Percentiles rank a stretch among this genome's conserved stretches.
These are phyloP conservation scores for Brassicogethes aeneus DNA, from an alignment of 2,888 invertebrate species.

Conservation along the genomic window DNA sequence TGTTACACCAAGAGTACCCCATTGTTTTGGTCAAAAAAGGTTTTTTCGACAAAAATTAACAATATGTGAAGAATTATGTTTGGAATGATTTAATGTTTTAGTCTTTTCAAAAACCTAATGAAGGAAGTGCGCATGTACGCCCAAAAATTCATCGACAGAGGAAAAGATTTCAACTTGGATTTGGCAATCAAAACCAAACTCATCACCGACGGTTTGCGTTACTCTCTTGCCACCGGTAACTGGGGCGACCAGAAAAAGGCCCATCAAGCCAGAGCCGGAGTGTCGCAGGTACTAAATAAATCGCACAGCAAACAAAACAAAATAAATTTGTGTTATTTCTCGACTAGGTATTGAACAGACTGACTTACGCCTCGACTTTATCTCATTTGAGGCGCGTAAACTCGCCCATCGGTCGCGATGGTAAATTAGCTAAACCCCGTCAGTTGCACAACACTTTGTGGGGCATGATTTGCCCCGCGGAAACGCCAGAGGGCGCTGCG, in stretches of 20 bases:
- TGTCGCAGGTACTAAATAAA: slow-evolving; percentile 77
- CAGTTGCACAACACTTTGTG: slow-evolving; percentile 98
- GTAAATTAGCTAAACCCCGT: slow-evolving; percentile 96
- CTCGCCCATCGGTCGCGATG: slow-evolving; percentile 98
- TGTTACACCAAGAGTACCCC: too few species aligned
- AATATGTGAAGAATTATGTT: too few species aligned
- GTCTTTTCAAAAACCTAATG: slow-evolving; percentile 86
- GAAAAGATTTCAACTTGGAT: slow-evolving; percentile 97
- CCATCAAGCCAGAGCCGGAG: slow-evolving; percentile 95
- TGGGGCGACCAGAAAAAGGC: slow-evolving; percentile 99
- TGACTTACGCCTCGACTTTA: slow-evolving; percentile 97
- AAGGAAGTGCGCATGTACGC: slow-evolving; percentile 98
- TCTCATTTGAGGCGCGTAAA: slow-evolving; percentile 97
- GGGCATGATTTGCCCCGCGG: slow-evolving; percentile 99
- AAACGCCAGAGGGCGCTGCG: slow-evolving; percentile 97
- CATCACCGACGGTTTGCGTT: slow-evolving; percentile 95
- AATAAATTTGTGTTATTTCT: too few species aligned
- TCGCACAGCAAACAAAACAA: too few species aligned
- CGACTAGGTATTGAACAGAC: slow-evolving; percentile 89
- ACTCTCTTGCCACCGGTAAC: slow-evolving; percentile 98
- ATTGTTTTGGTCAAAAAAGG: too few species aligned
- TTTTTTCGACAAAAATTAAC: too few species aligned
- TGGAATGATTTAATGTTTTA: slow-evolving; percentile 33
- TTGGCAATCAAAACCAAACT: slow-evolving; percentile 94
- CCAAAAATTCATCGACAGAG: slow-evolving; percentile 97